phyloP scores from a whole-genome alignment of 1,140 invertebrate species.

The Manduca sexta region DNA sequence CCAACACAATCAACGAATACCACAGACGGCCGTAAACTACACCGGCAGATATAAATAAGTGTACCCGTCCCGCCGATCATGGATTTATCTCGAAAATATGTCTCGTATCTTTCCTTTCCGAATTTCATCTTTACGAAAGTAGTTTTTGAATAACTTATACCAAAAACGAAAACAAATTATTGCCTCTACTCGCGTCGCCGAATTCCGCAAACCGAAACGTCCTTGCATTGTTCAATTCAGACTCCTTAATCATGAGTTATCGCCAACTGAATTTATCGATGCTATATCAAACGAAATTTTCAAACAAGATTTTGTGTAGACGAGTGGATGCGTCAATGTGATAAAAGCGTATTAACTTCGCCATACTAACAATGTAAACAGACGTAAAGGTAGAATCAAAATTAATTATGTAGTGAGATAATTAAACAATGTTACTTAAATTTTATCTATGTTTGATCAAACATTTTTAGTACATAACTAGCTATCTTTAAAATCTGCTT shows the following conservation, averaged over 20 bases:
- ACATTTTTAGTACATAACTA: no score
- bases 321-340: no score
- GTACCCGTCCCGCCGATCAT: slow-evolving; percentile 26
- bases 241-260: slow-evolving; percentile 19
- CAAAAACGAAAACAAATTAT: no score
- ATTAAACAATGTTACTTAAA: no score
- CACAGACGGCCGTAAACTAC: slow-evolving; percentile 37
- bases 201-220: slow-evolving; percentile 26
- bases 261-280: slow-evolving; percentile 8
- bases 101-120: slow-evolving; percentile 12
- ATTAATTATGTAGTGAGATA: no score
- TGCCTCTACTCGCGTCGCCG: neutral
- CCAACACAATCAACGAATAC: slow-evolving; percentile 42
- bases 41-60: slow-evolving; percentile 48
- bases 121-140: slow-evolving; percentile 24
- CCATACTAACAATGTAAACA: no score
- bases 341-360: no score
- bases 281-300: slow-evolving; percentile 3
- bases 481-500: no score
- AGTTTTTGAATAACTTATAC: slow-evolving; percentile 5
- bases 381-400: no score
- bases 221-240: slow-evolving; percentile 30
- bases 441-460: no score
- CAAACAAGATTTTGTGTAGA: neutral
- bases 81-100: slow-evolving; percentile 44